Evolutionary conservation across 2,113 vertebrate genomes (phyloP).

Genomic region (Hucho hucho): DNA sequence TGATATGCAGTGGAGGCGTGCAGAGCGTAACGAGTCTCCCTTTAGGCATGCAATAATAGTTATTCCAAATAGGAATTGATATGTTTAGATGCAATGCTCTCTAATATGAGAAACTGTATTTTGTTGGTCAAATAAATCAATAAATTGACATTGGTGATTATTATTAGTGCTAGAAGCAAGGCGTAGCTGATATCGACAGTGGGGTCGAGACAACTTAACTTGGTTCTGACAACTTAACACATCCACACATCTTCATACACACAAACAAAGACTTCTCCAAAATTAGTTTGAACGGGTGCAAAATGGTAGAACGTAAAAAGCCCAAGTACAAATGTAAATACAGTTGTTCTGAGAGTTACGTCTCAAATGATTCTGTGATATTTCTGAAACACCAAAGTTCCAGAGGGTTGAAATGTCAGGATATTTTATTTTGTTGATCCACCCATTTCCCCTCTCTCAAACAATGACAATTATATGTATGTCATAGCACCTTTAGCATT

Average conservation of each 20-base stretch:
- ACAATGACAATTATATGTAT: conserved; percentile 78
- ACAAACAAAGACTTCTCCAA: neutral
- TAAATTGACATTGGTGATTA: too few species aligned
- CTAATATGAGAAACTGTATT: too few species aligned
- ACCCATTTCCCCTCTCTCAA: neutral
- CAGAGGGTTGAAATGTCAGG: too few species aligned
- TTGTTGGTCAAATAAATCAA: too few species aligned
- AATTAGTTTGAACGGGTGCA: neutral
- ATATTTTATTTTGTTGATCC: too few species aligned
- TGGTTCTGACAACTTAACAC: neutral
- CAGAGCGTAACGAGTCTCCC: too few species aligned
- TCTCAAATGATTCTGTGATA: neutral
- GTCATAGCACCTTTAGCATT: conserved; percentile 97
- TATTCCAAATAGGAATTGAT: neutral
- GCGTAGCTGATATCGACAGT: neutral
- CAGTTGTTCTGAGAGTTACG: neutral
- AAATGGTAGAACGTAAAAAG: neutral
- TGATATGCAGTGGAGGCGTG: neutral
- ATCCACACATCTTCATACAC: neutral
- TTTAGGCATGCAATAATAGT: neutral
- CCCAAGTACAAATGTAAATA: neutral
- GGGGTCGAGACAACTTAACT: neutral
- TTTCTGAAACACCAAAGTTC: too few species aligned
- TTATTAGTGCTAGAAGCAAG: neutral
- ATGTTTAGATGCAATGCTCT: neutral